Base-by-base conservation (phyloP, 2,888 invertebrate genomes). In the Augiades crinisus region DNA sequence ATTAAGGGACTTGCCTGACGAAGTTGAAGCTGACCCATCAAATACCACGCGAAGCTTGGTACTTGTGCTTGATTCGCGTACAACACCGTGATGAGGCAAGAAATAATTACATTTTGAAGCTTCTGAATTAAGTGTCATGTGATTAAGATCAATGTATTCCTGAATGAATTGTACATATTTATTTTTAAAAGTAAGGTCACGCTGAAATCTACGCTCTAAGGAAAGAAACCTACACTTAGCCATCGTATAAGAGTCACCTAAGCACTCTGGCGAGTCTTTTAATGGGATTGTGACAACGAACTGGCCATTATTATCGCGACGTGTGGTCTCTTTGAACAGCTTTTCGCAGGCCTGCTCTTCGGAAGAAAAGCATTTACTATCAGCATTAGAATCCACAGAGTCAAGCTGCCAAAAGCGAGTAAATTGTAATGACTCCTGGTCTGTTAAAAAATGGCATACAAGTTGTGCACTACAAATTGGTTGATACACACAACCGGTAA, bases 311-410 rank as follows among this genome's bases (percentile, higher is more conserved):
- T 16, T 16, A 12, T 34, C 10, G 14, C 45, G 45, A 22, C 22
- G 21, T 12, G 45, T 43, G 0, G 31, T 31, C 13, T 41, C 27
- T 17, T 27, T n/a, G 27, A 41, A 41, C 14, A 27, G 3, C 12
- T 31, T 43, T 19, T 43, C 43, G 4, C 43, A 43, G 7, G 43
- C 43, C 14, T 43, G 43, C 30, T 43, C 43, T 43, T 31, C 31
- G 10, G 31, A 31, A 19, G 30, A 43, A 3, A 43, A 31, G n/a
- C n/a, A n/a, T n/a, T n/a, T n/a, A n/a, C n/a, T n/a, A 24, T n/a
- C 13, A 13, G 8, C 4, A 16, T n/a, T 5, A 13, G 40, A 13
- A 8, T 24, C 13, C 1, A 27, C 27, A 14, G 16, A 16, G 10
- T 41, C 40, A 16, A 27, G 27, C 14, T 41, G 24, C 40, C 24